Evolutionary conservation across 35 echinoderm and acorn worm genomes (phyloP), one percentile per base, ranked within the genome.

Genomic region (Anneissia japonica): DNA sequence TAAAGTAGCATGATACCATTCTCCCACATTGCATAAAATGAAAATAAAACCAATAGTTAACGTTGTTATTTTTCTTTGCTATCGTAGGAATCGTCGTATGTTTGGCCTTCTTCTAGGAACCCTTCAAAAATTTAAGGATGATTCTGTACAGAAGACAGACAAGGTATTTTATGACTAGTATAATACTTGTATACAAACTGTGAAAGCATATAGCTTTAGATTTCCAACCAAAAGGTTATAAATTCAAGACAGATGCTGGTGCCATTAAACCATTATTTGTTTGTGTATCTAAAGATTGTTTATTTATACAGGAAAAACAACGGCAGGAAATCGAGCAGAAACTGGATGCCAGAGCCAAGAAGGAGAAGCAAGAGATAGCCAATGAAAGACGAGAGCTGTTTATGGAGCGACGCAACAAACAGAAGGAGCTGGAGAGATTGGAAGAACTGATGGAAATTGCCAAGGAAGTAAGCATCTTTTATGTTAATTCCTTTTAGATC

Each of bases 71-170:
- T n/a, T 85, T 75, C 46, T 35, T 87, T 77, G 64, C 84, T 74
- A 0, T 40, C 93, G 0, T 75, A 99, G 96, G 83, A 99, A 99
- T 83, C 87, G 88, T 38, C 89, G 96, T 33, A 99, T 99, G 96
- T 99, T 99, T 94, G 96, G 96, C 77, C 92, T 91, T 73, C 86
- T 99, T 7, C 43, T 99, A 34, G 96, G 96, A 36, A 99, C 96
- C 36, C 89, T 99, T 82, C 92, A 99, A 79, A 94, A 94, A 83
- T 99, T 99, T 84, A 93, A 93, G 82, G 81, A 88, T 64, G 96
- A 99, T 46, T 72, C 91, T 35, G 84, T 74, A 80, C 55, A 87
- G 28, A 86, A 78, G 45, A 87, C 86, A 64, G 90, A 92, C 38
- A 96, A 96, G 93, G 93, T 96, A 37, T 40, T 36, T 46, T n/a